Base-by-base conservation (phyloP, 2,797 vertebrate genomes). In the Anolis apletophallus region DNA sequence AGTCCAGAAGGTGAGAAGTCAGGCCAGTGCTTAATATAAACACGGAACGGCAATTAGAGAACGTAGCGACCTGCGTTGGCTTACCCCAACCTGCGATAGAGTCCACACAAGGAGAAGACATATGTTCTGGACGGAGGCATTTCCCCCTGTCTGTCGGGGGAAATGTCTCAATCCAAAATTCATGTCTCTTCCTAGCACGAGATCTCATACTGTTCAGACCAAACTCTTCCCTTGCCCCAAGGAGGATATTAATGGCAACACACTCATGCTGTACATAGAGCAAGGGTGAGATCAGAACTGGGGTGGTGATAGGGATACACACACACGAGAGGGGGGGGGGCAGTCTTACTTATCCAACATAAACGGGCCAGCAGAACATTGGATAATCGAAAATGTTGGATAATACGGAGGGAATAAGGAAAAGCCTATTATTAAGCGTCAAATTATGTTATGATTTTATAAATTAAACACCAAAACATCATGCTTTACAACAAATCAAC, bases 21-120 rank as follows among this genome's bases (percentile, higher is more conserved):
- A 84, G 83, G 55, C 87, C 64, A 87, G 64, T 46, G 88, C 68
- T 91, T 75, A 81, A 89, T 85, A 83, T 59, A 86, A 87, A 83
- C 75, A 78, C 29, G 36, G 52, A 68, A n/a, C 26, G 40, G 78
- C 81, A 72, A 52, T 79, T 36, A 79, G 73, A 64, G 55, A 79
- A 82, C 40, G 0, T 0, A 79, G 72, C 7, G 83, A 79, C 72
- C 46, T 0, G 0, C 0, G 81, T 85, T 0, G 0, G 84, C 84
- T 90, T 50, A 68, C 0, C 16, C 89, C 61, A 3, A 86, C 34
- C 72, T n/a, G 29, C 36, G 9, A 67, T 1, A 80, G 84, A 59
- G 29, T 88, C 84, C 1, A 9, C 50, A 21, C 54, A 61, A 54
- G 40, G 68, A 73, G 59, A 3, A 46, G 46, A 46, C 46, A 46